Evolutionary conservation across 2,888 invertebrate species (phyloP).

Genomic region (Celastrina argiolus): DNA sequence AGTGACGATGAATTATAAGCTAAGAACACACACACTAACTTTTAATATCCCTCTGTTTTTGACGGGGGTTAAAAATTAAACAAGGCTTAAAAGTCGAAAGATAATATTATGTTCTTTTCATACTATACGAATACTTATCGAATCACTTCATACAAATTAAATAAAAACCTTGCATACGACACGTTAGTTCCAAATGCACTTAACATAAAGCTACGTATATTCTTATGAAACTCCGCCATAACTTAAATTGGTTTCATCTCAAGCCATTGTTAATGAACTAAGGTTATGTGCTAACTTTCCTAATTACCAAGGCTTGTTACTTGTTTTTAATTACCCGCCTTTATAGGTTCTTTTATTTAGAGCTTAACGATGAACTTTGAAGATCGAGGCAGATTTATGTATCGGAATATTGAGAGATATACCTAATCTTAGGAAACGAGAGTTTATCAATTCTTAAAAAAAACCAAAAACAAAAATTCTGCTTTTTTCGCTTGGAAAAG

Average conservation of each 20-base stretch:
- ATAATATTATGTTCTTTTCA: no score
- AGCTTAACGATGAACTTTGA: not conserved
- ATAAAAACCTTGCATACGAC: not conserved
- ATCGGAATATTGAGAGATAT: not conserved
- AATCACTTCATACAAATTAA: not conserved
- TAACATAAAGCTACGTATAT: not conserved
- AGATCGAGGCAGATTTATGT: not conserved
- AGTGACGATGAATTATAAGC: no score
- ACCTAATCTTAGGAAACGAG: not conserved
- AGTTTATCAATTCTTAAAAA: no score
- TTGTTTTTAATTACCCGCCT: not conserved
- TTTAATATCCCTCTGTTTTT: no score
- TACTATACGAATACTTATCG: no score
- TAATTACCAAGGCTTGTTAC: slow-evolving; percentile 2
- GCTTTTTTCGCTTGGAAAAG: no score
- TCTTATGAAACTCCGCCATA: not conserved
- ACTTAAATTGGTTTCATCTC: slow-evolving; percentile 18
- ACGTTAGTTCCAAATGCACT: not conserved
- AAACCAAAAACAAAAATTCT: no score
- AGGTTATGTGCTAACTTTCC: slow-evolving; percentile 6
- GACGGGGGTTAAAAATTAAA: no score
- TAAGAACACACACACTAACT: no score
- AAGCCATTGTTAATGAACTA: slow-evolving; percentile 11
- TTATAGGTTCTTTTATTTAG: not conserved
- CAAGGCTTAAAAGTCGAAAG: no score